Evolutionary conservation across 2,888 invertebrate genomes (phyloP), one percentile per base, ranked within the genome.

Genomic region (Campoplex nolae): DNA sequence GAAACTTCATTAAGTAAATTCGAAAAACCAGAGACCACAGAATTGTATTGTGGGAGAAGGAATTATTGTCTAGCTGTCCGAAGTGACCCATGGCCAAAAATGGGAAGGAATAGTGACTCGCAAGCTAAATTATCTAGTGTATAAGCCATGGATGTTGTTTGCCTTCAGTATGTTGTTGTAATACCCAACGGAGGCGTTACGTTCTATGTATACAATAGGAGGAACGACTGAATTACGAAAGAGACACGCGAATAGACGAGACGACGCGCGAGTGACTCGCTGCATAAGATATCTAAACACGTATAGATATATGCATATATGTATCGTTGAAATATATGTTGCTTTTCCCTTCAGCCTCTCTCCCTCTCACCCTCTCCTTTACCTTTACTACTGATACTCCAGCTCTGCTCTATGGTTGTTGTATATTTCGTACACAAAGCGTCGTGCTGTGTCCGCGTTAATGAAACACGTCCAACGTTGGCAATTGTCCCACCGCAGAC

Each of bases 381-480:
- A 32, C 76, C 88, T 86, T 88, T 87, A 88, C 86, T 77, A 78
- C 82, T 79, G 78, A 77, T 85, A 83, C 82, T 70, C 67, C 48
- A 16, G 65, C 78, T 74, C 48, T 51, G 58, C 45, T 80, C 32
- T 65, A 70, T 42, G 62, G 75, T 54, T 28, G 75, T 78, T 78
- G 58, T 85, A 85, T 83, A 83, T 83, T 85, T 77, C 85, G 85
- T 68, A 76, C 75, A 80, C 85, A 89, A 84, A 82, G 80, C 81
- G 77, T 82, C 86, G 74, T 82, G 90, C 89, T 90, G 88, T 91
- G 91, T 91, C 90, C 90, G 87, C 91, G 91, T 89, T 92, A 92
- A 93, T 91, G 92, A 93, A 92, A 91, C 91, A 92, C 91, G 90
- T 92, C 91, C 90, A 89, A 89, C 86, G 89, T 91, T 90, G 91